Evolutionary conservation across 2,113 vertebrate genomes (phyloP), one percentile per base, ranked within the genome.

Genomic region (Siniperca chuatsi): DNA sequence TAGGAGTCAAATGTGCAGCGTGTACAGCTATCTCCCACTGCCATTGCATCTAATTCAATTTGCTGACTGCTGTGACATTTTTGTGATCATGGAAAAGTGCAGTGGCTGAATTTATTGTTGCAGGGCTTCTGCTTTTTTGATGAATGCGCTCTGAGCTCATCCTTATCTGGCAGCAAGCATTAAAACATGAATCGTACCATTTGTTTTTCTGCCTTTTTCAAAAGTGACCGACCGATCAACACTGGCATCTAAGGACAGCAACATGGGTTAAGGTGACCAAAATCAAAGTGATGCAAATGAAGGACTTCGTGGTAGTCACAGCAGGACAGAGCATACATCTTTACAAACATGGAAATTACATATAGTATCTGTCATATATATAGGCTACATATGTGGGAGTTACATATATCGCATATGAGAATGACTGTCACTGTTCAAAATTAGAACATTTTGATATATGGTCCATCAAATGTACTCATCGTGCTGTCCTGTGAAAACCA

Each of bases 51-150:
- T 75, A 75, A 88, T 76, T 90, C 86, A 86, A 78, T 93, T 89
- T 87, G 78, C 93, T 87, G 89, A 91, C 90, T 85, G 84, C 91
- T 60, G 54, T 88, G 91, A 89, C 89, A 89, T 90, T 90, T 92
- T 69, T 91, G 78, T 83, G 85, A 90, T 86, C 73, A 54, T 69
- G 60, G 75, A 75, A 90, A 87, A 87, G 80, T 72, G 84, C 83
- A 84, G 76, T 5, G 9, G 42, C 69, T 76, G 83, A 66, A 90
- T 91, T 92, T 87, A 87, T 85, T 87, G 81, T 79, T 10, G 29
- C 75, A 7, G 37, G 67, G 71, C 64, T 37, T 88, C 65, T 81
- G 75, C 40, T 73, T 86, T 79, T 87, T 82, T 85, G 82, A 92
- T 87, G 65, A 83, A 88, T 92, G 64, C 6, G 3, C 73, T 71